A percentile compares a stretch with the other conserved stretches of the same genome.
phyloP scores from a whole-genome alignment of 2,888 invertebrate genomes.

The Hartigia nigra region DNA sequence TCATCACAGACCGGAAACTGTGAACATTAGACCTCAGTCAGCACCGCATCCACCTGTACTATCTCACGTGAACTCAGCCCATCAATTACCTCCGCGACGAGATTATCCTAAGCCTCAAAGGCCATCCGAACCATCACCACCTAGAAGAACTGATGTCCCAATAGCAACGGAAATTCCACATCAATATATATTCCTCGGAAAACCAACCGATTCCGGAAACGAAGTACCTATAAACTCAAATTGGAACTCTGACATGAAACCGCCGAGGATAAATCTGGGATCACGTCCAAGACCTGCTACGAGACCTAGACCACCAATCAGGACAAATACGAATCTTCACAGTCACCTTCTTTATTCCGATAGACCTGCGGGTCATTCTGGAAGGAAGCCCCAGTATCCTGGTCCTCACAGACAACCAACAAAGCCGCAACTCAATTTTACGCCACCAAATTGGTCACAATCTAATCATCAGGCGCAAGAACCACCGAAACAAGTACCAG shows the following conservation, averaged over 20 bases:
- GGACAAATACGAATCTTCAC: conserved; percentile 26
- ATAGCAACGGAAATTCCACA: conserved; percentile 44
- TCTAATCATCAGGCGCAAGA: conserved; percentile 37
- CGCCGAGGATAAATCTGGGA: conserved; percentile 39
- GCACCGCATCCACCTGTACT: conserved; percentile 31
- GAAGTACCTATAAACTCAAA: conserved; percentile 43
- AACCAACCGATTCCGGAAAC: conserved; percentile 44
- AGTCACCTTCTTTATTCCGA: conserved; percentile 34
- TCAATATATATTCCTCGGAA: conserved; percentile 44
- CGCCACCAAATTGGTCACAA: conserved; percentile 28
- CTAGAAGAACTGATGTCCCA: conserved; percentile 56
- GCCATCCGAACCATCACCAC: conserved; percentile 48
- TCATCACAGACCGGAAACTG: conserved; percentile 54
- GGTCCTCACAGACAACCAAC: conserved; percentile 5
- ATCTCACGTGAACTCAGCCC: conserved; percentile 29
- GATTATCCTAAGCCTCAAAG: conserved; percentile 47
- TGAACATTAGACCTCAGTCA: conserved; percentile 46
- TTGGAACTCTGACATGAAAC: conserved; percentile 57
- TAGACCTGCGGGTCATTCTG: conserved; percentile 37
- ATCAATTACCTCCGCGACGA: conserved; percentile 46
- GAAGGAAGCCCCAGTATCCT: conserved; percentile 33
- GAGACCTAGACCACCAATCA: conserved; percentile 43
- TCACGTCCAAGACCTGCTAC: conserved; percentile 49
- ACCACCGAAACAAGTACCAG: conserved; percentile 23
- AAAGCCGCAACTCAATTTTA: conserved; percentile 13